These are phyloP conservation scores for Eurois occulta DNA, from an alignment of 2,888 invertebrate species.

Conservation along the genomic window DNA sequence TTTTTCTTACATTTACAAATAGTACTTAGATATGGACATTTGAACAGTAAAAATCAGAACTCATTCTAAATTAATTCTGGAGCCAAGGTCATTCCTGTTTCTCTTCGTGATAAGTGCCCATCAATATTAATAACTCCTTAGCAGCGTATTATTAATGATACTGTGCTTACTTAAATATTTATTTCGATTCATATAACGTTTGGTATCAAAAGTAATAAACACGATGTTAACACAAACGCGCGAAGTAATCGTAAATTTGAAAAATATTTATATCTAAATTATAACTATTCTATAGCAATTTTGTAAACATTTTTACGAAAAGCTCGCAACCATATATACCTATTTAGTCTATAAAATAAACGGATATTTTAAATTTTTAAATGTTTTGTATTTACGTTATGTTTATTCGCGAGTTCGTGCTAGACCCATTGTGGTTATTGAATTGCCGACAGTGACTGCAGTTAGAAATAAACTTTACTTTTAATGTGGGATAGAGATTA, in stretches of 20 bases:
- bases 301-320: background rate
- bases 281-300: background rate
- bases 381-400: background rate
- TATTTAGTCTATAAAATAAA: too few species aligned
- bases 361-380: background rate
- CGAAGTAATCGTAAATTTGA: background rate
- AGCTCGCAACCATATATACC: background rate
- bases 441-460: background rate
- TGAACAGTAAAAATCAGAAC: background rate
- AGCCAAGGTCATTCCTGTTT: background rate
- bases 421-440: background rate
- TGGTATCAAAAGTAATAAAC: conserved; percentile 15
- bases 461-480: background rate
- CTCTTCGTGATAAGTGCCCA: conserved; percentile 25
- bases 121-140: conserved; percentile 42
- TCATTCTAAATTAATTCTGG: conserved; percentile 11
- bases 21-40: background rate
- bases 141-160: conserved; percentile 17
- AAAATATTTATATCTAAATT: background rate
- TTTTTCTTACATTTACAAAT: background rate
- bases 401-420: background rate
- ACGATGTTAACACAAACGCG: background rate
- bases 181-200: conserved; percentile 16
- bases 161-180: conserved; percentile 12
- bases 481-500: conserved; percentile 6